These are phyloP conservation scores for Hippolais icterina DNA, from an alignment of 2,113 vertebrate genomes.

Conservation along the genomic window DNA sequence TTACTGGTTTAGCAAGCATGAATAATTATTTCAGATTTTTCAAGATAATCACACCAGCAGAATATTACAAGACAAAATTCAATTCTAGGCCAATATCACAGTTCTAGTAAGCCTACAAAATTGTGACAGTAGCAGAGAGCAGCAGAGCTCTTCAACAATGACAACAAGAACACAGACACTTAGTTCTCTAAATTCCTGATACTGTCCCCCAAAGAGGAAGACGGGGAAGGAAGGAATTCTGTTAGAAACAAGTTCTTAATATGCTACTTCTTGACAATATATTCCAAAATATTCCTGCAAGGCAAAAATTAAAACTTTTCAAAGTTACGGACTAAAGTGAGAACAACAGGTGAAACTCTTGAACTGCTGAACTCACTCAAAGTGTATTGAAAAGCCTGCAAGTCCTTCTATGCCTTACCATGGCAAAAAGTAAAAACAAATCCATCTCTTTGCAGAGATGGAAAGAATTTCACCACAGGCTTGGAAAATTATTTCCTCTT, in stretches of 20 bases:
- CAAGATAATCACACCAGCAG: background rate
- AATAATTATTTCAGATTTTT: background rate
- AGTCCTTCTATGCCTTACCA: background rate
- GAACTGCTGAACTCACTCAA: background rate
- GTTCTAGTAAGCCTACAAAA: background rate
- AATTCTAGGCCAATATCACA: background rate
- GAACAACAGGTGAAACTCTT: background rate
- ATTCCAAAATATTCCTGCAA: background rate
- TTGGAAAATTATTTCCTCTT: background rate
- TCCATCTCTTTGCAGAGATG: background rate
- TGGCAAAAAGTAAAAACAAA: background rate
- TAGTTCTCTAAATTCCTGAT: background rate
- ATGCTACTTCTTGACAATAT: background rate
- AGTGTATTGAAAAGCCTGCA: background rate
- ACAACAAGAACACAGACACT: background rate
- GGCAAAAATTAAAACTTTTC: background rate
- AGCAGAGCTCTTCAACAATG: background rate
- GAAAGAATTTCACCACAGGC: constrained; percentile 43
- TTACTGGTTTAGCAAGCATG: background rate
- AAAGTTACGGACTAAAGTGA: background rate
- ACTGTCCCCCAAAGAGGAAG: background rate
- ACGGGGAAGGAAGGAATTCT: background rate
- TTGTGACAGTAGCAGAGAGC: background rate
- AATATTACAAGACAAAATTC: background rate
- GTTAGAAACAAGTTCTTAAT: background rate